phyloP scores from a whole-genome alignment of 2,888 invertebrate genomes.

The Agrypnus murinus region DNA sequence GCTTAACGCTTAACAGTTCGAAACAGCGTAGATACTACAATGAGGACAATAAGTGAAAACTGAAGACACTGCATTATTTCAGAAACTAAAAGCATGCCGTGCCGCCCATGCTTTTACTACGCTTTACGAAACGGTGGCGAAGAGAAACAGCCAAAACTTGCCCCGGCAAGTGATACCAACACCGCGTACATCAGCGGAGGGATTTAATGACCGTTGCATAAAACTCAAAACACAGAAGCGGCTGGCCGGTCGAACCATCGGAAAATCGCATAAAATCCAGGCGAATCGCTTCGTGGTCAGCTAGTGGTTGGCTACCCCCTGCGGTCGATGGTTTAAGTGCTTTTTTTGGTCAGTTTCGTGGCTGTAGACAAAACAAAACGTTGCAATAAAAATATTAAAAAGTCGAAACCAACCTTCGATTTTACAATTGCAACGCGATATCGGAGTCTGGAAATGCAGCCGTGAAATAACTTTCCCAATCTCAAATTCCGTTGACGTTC shows the following conservation, averaged over 20 bases:
- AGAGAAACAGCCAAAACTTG: slow-evolving; percentile 37
- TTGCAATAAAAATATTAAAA: slow-evolving; percentile 42
- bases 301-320: slow-evolving; percentile 53
- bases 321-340: slow-evolving; percentile 50
- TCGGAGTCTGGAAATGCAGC: slow-evolving; percentile 2
- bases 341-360: slow-evolving; percentile 42
- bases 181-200: slow-evolving; percentile 52
- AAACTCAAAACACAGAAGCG: slow-evolving; percentile 61
- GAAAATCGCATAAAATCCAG: slow-evolving; percentile 59
- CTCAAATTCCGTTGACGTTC: slow-evolving; percentile 17
- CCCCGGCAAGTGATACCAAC: slow-evolving; percentile 33
- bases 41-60: slow-evolving; percentile 16
- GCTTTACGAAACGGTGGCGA: slow-evolving; percentile 32
- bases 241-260: slow-evolving; percentile 55
- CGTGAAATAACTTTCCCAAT: slow-evolving; percentile 4
- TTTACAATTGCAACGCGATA: slow-evolving; percentile 27
- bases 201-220: slow-evolving; percentile 61
- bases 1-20: slow-evolving; percentile 12
- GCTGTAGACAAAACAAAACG: slow-evolving; percentile 34
- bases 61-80: slow-evolving; percentile 30
- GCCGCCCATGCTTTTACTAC: slow-evolving; percentile 35
- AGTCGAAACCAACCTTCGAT: slow-evolving; percentile 18
- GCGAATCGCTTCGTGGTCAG: slow-evolving; percentile 53
- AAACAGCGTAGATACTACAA: slow-evolving; percentile 9
- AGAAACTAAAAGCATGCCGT: slow-evolving; percentile 16